Evolutionary conservation across 1,140 invertebrate genomes (phyloP).

Genomic region (Temnothorax nylanderi): DNA sequence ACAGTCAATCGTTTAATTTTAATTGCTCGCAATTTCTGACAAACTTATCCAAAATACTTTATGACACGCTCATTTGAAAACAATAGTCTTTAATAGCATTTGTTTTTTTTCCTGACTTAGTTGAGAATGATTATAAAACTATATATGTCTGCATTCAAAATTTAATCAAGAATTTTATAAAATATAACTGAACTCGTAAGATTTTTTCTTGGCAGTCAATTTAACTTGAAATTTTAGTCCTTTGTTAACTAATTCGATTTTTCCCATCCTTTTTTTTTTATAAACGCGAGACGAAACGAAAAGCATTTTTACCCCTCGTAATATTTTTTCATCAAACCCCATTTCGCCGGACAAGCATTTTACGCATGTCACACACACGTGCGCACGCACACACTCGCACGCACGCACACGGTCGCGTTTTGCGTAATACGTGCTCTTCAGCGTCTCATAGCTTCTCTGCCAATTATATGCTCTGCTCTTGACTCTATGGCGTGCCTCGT

Average conservation of each 20-base stretch:
- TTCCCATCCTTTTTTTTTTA: not conserved
- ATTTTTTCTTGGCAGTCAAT: not conserved
- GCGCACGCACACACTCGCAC: not conserved
- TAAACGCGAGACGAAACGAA: not conserved
- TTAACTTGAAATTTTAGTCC: not conserved
- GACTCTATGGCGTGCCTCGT: constrained; percentile 25
- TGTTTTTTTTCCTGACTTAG: too few relatives aligned
- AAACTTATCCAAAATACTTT: not conserved
- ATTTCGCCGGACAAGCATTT: constrained; percentile 25
- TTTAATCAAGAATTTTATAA: not conserved
- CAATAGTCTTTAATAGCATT: too few relatives aligned
- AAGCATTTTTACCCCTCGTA: not conserved
- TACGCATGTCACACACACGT: not conserved
- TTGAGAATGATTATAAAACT: not conserved
- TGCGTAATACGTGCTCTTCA: constrained; percentile 33
- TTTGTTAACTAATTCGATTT: not conserved
- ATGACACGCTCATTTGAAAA: not conserved
- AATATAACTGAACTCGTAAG: too few relatives aligned
- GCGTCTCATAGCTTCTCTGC: constrained; percentile 47
- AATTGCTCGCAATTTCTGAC: not conserved
- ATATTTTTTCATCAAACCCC: constrained; percentile 55
- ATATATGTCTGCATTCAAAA: not conserved
- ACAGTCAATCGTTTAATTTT: not conserved
- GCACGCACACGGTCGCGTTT: not conserved
- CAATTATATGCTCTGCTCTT: constrained; percentile 61